A percentile compares a stretch with the other conserved stretches of the same genome.
phyloP scores from a whole-genome alignment of 2,797 vertebrate species.

The Anisognathus igniventris region DNA sequence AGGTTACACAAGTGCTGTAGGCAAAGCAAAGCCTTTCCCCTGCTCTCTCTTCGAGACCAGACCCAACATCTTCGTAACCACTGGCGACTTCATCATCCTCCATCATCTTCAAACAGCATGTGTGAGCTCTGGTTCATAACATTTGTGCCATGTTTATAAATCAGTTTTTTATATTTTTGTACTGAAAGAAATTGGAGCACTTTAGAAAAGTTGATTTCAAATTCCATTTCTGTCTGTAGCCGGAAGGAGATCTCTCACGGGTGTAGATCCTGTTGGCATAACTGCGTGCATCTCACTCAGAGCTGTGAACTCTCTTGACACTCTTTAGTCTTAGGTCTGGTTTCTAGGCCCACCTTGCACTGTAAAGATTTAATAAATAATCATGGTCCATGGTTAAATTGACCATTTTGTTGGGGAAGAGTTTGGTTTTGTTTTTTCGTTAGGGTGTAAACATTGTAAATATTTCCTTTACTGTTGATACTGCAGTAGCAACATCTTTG shows the following conservation, averaged over 20 bases:
- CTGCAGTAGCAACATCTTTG: not conserved
- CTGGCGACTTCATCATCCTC: not conserved
- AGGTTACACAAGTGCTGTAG: not conserved
- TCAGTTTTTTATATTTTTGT: slow-evolving; percentile 58
- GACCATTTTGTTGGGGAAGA: not conserved
- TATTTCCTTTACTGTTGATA: not conserved
- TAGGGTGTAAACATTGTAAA: not conserved
- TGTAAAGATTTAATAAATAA: not conserved
- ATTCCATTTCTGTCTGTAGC: not conserved
- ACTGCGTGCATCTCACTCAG: not conserved
- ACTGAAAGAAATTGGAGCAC: slow-evolving; percentile 60
- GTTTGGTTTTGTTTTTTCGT: not conserved
- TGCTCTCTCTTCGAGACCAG: not conserved
- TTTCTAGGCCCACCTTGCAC: slow-evolving; percentile 40
- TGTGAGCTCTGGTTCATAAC: not conserved
- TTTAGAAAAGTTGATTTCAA: slow-evolving; percentile 55
- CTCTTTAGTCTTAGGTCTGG: slow-evolving; percentile 43
- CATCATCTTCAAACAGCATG: not conserved
- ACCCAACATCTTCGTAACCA: not conserved
- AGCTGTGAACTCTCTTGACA: slow-evolving; percentile 20
- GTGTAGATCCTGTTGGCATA: not conserved
- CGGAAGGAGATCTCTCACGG: not conserved
- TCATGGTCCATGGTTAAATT: not conserved
- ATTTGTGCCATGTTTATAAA: slow-evolving; percentile 56
- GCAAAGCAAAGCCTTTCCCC: not conserved